Conservation (phyloP, 2,888 invertebrate genomes). For the Amorpha juglandis region DNA sequence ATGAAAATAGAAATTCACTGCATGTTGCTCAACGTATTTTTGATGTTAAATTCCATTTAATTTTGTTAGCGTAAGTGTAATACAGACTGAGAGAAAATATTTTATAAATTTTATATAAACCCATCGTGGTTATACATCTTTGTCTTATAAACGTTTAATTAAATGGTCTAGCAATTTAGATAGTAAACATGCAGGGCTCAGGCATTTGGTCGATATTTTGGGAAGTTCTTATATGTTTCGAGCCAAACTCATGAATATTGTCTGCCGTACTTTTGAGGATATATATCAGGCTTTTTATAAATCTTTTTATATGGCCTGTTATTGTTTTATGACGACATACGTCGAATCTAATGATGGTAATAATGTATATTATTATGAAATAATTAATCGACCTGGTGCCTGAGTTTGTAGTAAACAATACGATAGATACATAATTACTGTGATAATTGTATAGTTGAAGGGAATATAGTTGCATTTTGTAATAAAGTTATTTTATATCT, state of each 20-base stretch:
- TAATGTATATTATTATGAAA: too few relatives aligned
- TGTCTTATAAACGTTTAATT: constrained; percentile 6
- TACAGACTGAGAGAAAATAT: constrained; percentile 28
- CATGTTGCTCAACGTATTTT: constrained; percentile 20
- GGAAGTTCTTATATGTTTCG: too few relatives aligned
- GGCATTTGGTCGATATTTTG: constrained; percentile 2
- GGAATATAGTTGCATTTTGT: constrained; percentile 18
- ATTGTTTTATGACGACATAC: too few relatives aligned
- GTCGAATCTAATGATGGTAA: too few relatives aligned
- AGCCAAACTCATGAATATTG: too few relatives aligned
- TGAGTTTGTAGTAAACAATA: constrained; percentile 16
- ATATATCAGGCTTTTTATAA: too few relatives aligned
- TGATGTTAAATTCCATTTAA: constrained; percentile 19
- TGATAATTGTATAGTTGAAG: constrained; percentile 22
- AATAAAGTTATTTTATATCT: constrained; percentile 19
- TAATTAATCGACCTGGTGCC: neutral
- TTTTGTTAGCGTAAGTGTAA: constrained; percentile 16
- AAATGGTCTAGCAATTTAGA: constrained; percentile 18
- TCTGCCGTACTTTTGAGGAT: too few relatives aligned
- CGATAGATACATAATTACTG: constrained; percentile 23
- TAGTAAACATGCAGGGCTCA: constrained; percentile 2
- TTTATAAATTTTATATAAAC: constrained; percentile 24
- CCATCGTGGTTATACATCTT: neutral
- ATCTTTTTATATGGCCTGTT: too few relatives aligned
- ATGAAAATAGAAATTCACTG: constrained; percentile 7